A percentile compares a stretch with the other conserved stretches of the same genome.
phyloP scores from a whole-genome alignment of 2,797 vertebrate species.

The Champsocephalus esox region DNA sequence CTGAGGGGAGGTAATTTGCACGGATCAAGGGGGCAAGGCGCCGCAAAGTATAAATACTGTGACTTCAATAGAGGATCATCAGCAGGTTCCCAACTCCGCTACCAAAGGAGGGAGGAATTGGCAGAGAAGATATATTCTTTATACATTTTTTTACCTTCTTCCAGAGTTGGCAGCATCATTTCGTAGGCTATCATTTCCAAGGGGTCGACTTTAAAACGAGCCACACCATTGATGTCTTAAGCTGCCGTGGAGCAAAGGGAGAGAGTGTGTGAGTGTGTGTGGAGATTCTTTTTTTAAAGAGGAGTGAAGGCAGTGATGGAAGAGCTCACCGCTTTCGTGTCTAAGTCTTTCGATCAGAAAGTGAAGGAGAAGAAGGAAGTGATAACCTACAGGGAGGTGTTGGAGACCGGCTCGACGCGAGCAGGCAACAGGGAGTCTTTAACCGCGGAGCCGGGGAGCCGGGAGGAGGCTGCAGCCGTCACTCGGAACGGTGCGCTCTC shows the following conservation, averaged over 20 bases:
- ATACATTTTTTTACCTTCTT: constrained; percentile 63
- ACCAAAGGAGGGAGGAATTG: constrained; percentile 88
- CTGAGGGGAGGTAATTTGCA: constrained; percentile 96
- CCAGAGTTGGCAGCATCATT: constrained; percentile 85
- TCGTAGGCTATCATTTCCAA: constrained; percentile 73
- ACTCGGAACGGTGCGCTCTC: constrained; percentile 88
- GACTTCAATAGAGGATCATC: constrained; percentile 93
- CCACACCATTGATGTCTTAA: constrained; percentile 91
- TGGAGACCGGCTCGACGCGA: constrained; percentile 92
- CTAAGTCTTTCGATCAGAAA: constrained; percentile 99
- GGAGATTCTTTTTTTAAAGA: constrained; percentile 55
- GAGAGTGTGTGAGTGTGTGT: constrained; percentile 56
- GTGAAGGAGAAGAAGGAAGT: constrained; percentile 98
- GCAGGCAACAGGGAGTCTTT: constrained; percentile 87
- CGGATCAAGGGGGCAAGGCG: constrained; percentile 95
- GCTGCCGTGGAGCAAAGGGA: constrained; percentile 83
- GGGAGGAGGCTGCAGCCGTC: constrained; percentile 86
- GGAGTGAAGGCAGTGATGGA: constrained; percentile 90
- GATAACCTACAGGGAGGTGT: constrained; percentile 96
- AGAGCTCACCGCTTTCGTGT: constrained; percentile 98
- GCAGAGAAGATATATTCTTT: constrained; percentile 84
- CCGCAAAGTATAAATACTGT: constrained; percentile 99
- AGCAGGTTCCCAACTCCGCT: constrained; percentile 90
- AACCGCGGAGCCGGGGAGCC: constrained; percentile 85
- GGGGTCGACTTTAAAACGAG: constrained; percentile 83